Evolutionary conservation across 2,797 vertebrate genomes (phyloP).

Genomic region (Onychomys torridus): DNA sequence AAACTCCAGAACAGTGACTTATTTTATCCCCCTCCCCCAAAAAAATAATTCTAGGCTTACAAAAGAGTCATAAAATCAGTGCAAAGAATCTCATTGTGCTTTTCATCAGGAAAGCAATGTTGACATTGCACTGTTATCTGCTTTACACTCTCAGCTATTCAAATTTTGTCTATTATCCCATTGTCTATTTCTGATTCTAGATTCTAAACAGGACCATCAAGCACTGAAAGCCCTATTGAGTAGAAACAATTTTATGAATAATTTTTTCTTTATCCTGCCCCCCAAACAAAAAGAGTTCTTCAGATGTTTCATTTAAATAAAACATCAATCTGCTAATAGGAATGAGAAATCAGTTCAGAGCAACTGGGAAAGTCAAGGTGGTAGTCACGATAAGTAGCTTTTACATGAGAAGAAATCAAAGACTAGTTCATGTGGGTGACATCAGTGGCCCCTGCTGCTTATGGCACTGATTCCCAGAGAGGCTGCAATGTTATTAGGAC

Average conservation of each 20-base stretch:
- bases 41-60: background rate
- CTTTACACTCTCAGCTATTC: background rate
- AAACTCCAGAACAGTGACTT: background rate
- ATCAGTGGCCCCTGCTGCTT: background rate
- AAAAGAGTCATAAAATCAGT: background rate
- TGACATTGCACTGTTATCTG: background rate
- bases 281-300: slow-evolving; percentile 56
- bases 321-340: slow-evolving; percentile 48
- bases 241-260: background rate
- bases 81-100: background rate
- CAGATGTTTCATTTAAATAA: slow-evolving; percentile 59
- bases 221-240: background rate
- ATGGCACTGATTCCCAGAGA: slow-evolving; percentile 45
- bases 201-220: background rate
- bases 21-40: background rate
- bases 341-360: slow-evolving; percentile 64
- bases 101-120: slow-evolving; percentile 6
- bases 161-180: background rate
- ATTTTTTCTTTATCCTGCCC: slow-evolving; percentile 4
- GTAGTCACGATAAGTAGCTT: slow-evolving; percentile 68
- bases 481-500: slow-evolving; percentile 40
- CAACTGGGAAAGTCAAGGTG: slow-evolving; percentile 63
- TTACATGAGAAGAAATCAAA: slow-evolving; percentile 69
- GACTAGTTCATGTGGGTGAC: slow-evolving; percentile 51
- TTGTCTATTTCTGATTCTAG: background rate